A percentile compares a stretch with the other conserved stretches of the same genome.
phyloP scores from a whole-genome alignment of 2,797 vertebrate genomes.

The Otolemur crassicaudatus region DNA sequence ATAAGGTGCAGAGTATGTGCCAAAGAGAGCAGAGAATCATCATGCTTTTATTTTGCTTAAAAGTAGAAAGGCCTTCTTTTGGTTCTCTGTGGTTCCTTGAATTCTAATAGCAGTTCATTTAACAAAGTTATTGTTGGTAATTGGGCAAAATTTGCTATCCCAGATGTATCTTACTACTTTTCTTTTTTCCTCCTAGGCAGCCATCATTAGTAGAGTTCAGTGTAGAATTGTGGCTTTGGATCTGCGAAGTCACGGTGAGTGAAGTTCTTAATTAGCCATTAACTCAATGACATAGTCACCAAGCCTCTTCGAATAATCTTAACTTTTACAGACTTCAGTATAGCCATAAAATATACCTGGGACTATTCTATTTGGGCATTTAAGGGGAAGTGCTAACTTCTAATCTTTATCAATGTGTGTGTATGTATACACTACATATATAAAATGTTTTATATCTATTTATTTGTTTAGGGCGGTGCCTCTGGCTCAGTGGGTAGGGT shows the following conservation, averaged over 20 bases:
- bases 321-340: background rate
- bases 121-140: background rate
- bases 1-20: background rate
- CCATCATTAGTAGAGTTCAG: constrained; percentile 95
- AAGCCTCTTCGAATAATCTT: constrained; percentile 23
- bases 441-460: background rate
- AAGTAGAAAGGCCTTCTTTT: constrained; percentile 25
- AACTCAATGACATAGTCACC: background rate
- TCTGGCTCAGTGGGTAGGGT: too few relatives aligned
- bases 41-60: constrained; percentile 47
- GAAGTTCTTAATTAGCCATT: constrained; percentile 31
- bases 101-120: background rate
- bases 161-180: constrained; percentile 3
- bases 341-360: constrained; percentile 25
- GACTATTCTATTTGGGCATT: constrained; percentile 26
- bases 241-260: constrained; percentile 96
- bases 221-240: constrained; percentile 98
- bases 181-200: constrained; percentile 88
- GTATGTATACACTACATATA: background rate
- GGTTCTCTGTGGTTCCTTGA: constrained; percentile 22
- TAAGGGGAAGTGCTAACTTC: constrained; percentile 6
- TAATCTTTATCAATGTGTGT: constrained; percentile 20
- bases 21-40: background rate
- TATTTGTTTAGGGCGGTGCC: too few relatives aligned
- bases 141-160: constrained; percentile 13